Evolutionary conservation across 2,888 invertebrate genomes (phyloP).

Genomic region (Clostera curtula): DNA sequence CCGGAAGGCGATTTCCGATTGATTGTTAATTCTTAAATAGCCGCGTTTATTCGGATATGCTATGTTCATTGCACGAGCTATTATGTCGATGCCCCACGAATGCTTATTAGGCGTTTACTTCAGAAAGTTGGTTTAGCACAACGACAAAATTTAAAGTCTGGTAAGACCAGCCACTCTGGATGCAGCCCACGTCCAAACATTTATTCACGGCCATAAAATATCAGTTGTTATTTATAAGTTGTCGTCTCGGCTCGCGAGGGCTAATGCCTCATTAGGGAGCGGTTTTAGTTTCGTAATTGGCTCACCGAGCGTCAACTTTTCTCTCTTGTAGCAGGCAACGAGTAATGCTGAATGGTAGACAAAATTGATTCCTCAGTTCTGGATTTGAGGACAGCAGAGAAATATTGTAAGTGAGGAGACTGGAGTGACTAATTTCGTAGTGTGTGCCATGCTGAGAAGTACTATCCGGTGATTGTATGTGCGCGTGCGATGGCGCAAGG

Average conservation of each 20-base stretch:
- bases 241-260: neutral
- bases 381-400: conserved; percentile 5
- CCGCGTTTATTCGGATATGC: conserved; percentile 4
- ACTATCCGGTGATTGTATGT: conserved; percentile 60
- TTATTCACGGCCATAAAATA: conserved; percentile 8
- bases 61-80: neutral
- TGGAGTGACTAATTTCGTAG: conserved; percentile 24
- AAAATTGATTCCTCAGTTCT: conserved; percentile 25
- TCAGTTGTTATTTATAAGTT: neutral
- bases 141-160: neutral
- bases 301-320: neutral
- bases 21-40: conserved; percentile 32
- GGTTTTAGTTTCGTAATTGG: neutral
- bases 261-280: conserved; percentile 1
- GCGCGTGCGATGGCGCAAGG: conserved; percentile 60
- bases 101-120: too few relatives aligned
- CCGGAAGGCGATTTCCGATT: conserved; percentile 39
- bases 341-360: conserved; percentile 11
- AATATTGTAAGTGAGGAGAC: conserved; percentile 15
- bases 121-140: too few relatives aligned
- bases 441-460: conserved; percentile 69
- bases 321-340: conserved; percentile 11
- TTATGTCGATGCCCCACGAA: too few relatives aligned
- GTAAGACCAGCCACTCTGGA: conserved; percentile 4
- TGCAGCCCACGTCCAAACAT: conserved; percentile 24